A percentile compares a stretch with the other conserved stretches of the same genome.
Evolutionary conservation across 2,113 vertebrate species (phyloP).

Genomic region (Platycercus adscitus): DNA sequence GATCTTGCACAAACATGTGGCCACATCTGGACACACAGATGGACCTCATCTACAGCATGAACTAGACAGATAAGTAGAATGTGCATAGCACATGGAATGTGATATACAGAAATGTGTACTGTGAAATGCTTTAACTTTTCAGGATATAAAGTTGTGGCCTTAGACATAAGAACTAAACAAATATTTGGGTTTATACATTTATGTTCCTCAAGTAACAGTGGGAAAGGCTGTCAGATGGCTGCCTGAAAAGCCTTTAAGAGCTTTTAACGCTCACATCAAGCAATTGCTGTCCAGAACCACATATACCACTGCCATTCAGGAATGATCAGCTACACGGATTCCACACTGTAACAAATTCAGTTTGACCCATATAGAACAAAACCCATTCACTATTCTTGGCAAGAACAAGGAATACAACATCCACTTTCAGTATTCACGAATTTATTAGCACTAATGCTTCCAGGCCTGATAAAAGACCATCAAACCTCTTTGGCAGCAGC

Average conservation of each 20-base stretch:
- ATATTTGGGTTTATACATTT: background rate
- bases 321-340: background rate
- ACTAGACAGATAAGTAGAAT: background rate
- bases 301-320: background rate
- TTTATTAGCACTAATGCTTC: background rate
- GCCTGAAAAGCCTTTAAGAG: background rate
- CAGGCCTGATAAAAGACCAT: background rate
- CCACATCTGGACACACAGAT: constrained; percentile 27
- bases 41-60: background rate
- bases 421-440: background rate
- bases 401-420: background rate
- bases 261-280: background rate
- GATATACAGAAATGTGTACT: background rate
- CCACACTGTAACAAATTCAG: background rate
- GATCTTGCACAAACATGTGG: background rate
- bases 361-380: background rate
- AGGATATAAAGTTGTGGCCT: background rate
- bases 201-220: background rate
- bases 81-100: background rate
- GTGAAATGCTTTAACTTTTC: background rate
- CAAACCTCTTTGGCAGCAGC: background rate
- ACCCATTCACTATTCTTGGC: background rate
- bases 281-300: background rate
- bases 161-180: background rate
- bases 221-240: background rate